These are phyloP conservation scores for Pongo pygmaeus DNA, from an alignment of 2,113 vertebrate genomes.

Conservation along the genomic window DNA sequence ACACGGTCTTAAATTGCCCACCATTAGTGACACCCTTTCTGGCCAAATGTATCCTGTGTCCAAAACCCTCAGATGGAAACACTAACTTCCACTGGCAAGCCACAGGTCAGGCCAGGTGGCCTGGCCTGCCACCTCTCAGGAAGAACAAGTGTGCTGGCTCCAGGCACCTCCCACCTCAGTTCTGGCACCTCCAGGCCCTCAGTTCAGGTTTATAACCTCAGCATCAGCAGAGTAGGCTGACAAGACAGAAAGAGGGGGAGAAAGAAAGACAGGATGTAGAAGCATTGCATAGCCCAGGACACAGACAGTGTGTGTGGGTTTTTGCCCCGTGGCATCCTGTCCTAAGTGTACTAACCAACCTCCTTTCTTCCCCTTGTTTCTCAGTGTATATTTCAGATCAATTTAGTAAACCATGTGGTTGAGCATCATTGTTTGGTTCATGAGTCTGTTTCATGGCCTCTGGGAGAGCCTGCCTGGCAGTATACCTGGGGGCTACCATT, in stretches of 20 bases:
- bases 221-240: neutral
- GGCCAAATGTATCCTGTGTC: no score
- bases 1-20: neutral
- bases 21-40: neutral
- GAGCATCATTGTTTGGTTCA: rapidly evolving
- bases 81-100: rapidly evolving
- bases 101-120: neutral
- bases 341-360: neutral
- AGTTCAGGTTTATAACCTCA: neutral
- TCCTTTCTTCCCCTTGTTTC: neutral
- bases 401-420: no score
- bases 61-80: neutral
- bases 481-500: neutral
- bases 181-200: neutral
- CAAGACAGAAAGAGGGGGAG: neutral
- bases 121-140: neutral
- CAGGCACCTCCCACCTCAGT: neutral
- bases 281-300: neutral
- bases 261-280: neutral
- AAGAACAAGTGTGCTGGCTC: no score
- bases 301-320: rapidly evolving
- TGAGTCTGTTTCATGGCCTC: neutral
- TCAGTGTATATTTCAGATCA: neutral
- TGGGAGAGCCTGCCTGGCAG: neutral
- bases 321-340: no score